A percentile compares a stretch with the other conserved stretches of the same genome.
phyloP scores from a whole-genome alignment of 2,797 vertebrate species.

The Eleutherodactylus coqui region DNA sequence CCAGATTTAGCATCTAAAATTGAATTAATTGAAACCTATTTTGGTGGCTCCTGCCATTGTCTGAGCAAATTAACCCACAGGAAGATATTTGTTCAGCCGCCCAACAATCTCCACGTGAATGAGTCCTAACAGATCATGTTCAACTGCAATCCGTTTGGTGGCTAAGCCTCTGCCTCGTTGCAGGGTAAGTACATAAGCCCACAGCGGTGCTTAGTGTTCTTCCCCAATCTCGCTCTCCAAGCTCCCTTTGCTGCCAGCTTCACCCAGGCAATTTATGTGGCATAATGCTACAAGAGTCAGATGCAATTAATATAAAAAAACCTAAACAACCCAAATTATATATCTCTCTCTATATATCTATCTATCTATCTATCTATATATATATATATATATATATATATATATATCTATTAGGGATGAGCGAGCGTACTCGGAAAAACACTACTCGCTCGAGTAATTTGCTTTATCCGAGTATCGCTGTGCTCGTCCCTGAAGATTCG shows the following conservation, averaged over 20 bases:
- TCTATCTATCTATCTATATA: too few relatives aligned
- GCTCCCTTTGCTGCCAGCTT: slow-evolving; percentile 8
- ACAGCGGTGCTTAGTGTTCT: slow-evolving; percentile 26
- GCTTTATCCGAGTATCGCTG: too few relatives aligned
- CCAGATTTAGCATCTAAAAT: slow-evolving; percentile 19
- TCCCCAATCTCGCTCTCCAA: background rate
- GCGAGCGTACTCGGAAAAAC: too few relatives aligned
- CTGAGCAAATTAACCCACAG: slow-evolving; percentile 17
- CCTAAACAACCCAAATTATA: background rate
- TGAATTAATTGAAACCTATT: slow-evolving; percentile 43
- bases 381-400: too few relatives aligned
- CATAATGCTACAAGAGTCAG: background rate
- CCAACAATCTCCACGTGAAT: slow-evolving; percentile 30
- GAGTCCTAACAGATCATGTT: slow-evolving; percentile 36
- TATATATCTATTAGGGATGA: too few relatives aligned
- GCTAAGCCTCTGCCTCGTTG: slow-evolving; percentile 22
- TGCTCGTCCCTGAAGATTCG: too few relatives aligned
- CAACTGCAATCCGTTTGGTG: slow-evolving; percentile 24
- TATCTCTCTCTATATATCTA: too few relatives aligned
- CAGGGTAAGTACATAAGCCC: slow-evolving; percentile 36
- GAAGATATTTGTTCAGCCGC: slow-evolving; percentile 36
- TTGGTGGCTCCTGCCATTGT: slow-evolving; percentile 9
- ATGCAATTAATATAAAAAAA: background rate
- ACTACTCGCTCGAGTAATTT: too few relatives aligned
- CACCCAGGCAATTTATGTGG: background rate